Base-by-base conservation (phyloP, 2,797 vertebrate genomes). In the Chelmon rostratus region DNA sequence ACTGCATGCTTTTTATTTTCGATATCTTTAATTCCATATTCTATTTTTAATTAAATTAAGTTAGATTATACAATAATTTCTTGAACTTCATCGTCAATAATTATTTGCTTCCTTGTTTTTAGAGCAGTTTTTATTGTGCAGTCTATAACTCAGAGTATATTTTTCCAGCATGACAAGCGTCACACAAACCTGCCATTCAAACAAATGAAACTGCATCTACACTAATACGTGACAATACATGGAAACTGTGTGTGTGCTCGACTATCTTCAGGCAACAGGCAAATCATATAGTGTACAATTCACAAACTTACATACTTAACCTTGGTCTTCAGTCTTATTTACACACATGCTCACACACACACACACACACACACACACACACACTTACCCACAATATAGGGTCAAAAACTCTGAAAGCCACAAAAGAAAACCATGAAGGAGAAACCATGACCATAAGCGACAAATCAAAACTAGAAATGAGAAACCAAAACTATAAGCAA, bases 401-500 rank as follows among this genome's bases (percentile, higher is more conserved):
- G 38, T 63, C 42, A 65, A 75, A 73, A 87, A 68, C 53, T 78
- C 81, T 77, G 79, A 88, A 88, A 89, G 81, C 44, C 64, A 80
- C 81, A 78, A 77, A 67, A 73, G n/a, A 46, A 77, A 81, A 78
- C 56, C 81, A 87, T 82, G 57, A 88, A 89, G 19, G 89, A 88
- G 82, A 85, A 88, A 77, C 83, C 78, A 78, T 61, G 77, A 86
- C 74, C 83, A 85, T 87, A 84, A 86, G 78, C 8, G 59, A 86
- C 65, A 82, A 87, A 90, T 88, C 73, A 83, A 83, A 88, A 83
- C 76, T 86, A 56, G 59, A 81, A 90, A 82, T 86, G 75, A 82
- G 73, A 85, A 88, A 89, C 84, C 78, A 76, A 88, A 83, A 81
- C 66, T 81, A 74, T 68, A 81, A 85, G 80, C 79, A 73, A 81